These are phyloP conservation scores for Xenotilapia caudafasciata DNA, from an alignment of 2,113 vertebrate genomes.

Conservation along the genomic window DNA sequence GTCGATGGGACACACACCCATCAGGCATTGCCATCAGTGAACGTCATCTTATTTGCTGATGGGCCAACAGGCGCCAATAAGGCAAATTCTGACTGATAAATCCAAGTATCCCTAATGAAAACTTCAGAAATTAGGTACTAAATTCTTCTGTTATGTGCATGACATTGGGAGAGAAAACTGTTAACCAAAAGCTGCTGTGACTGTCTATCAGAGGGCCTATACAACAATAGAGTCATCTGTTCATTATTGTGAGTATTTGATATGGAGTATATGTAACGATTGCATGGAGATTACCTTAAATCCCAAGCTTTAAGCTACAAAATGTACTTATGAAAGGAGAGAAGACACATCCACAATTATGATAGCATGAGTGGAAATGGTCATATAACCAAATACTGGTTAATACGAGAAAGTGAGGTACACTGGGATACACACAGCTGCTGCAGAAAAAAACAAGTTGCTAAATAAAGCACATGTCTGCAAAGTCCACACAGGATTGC, in stretches of 20 bases:
- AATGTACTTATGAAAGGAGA: neutral
- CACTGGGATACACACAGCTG: neutral
- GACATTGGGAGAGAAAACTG: neutral
- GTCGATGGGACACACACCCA: neutral
- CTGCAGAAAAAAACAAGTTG: neutral
- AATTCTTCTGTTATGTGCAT: neutral
- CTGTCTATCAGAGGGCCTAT: neutral
- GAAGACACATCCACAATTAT: neutral
- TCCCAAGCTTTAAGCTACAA: neutral
- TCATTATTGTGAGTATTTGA: neutral
- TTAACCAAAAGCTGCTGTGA: neutral
- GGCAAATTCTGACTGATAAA: neutral
- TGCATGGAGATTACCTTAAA: neutral
- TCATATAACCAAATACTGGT: neutral
- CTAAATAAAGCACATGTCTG: conserved; percentile 4
- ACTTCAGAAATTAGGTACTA: neutral
- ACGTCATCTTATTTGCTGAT: neutral
- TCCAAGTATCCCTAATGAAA: neutral
- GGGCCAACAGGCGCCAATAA: neutral
- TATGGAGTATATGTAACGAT: neutral
- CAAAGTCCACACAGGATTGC: conserved; percentile 18
- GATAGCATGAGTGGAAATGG: neutral
- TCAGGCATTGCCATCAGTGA: neutral
- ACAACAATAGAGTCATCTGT: neutral
- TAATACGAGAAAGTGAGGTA: neutral